Base-by-base conservation (phyloP, 2,113 vertebrate genomes). In the Phrynocephalus versicolor region DNA sequence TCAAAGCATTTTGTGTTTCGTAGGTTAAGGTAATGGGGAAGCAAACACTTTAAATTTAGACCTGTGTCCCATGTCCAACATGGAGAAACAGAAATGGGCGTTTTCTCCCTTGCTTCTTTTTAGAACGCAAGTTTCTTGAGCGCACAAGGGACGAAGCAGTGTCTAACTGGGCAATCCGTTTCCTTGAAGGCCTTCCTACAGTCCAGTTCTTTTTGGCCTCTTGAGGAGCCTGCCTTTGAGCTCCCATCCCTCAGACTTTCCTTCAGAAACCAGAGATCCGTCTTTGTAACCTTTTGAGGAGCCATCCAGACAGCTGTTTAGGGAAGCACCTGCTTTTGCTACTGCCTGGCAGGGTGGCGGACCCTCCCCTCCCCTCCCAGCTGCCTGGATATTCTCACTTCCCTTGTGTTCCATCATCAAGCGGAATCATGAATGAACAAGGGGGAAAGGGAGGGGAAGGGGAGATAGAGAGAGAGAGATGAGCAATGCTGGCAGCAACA, bases 271-370 rank as follows among this genome's bases (percentile, higher is more conserved):
- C 37, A 71, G 7, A 55, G 35, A 70, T 23, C 3, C 37, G 6
- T 19, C 30, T 19, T 60, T 27, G 64, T 39, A 0, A 33, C 67
- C 27, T 41, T 85, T 45, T 62, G 76, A 79, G 71, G 39, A 74
- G 7, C 3, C n/a, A 25, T 62, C 70, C 70, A 83, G 69, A 35
- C 81, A 73, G 82, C 82, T 83, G 58, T 65, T 64, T 14, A 6
- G 30, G 19, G 37, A 45, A 75, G 70, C 82, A 83, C 57, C 82
- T 75, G 58, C 27, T 64, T 58, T 75, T 64, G 82, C 82, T 83
- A 74, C 82, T 83, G 82, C 58, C 71, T 83, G 75, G 51, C 35
- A n/a, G n/a, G n/a, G n/a, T 79, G 16, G 7, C 33, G 58, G 18
- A 9, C 35, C 60, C 25, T 27, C 45, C 10, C 45, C 45, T 51